Evolutionary conservation across 2,113 vertebrate genomes (phyloP), one percentile per base, ranked within the genome.

Genomic region (Riparia riparia): DNA sequence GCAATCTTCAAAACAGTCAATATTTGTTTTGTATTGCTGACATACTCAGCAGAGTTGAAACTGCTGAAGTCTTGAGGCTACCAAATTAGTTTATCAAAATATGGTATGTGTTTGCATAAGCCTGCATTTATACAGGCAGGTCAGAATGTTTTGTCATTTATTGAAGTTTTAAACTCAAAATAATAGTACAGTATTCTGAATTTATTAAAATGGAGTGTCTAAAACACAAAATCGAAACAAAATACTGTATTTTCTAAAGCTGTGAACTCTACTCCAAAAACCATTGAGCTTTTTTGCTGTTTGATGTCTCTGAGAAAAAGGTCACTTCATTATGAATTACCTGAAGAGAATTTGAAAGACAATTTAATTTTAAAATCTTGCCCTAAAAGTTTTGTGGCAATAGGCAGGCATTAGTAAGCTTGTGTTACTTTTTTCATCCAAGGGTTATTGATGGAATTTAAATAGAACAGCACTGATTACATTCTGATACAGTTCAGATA

Each of bases 81-180:
- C 57, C 70, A 60, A 94, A 79, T 57, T 41, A 82, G 65, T 68
- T 91, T 82, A 42, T 93, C 65, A 45, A 93, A 91, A 64, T 65
- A 47, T 7, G 6, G 14, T 68, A 58, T 90, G 34, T 58, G 11
- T 79, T 93, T 65, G 24, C 12, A 0, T 31, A 84, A 57, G 14
- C 53, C 60, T 61, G 28, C 28, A 18, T 82, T 87, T 79, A 42
- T 76, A 22, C 13, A 39, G 69, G 28, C 29, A 50, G 14, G 15
- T 47, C 53, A 61, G 39, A 86, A 57, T 21, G 70, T 80, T 49
- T 85, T 8, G 4, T 60, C 6, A 24, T 78, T 70, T 78, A 50
- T 47, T 73, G 39, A 81, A 10, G 14, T 69, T 96, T 77, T 70
- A 61, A 69, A 66, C 3, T 39, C 9, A 65, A 64, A 89, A 64